A percentile compares a stretch with the other conserved stretches of the same genome.
phyloP scores from a whole-genome alignment of 2,797 vertebrate species.

The Micrastur ruficollis region DNA sequence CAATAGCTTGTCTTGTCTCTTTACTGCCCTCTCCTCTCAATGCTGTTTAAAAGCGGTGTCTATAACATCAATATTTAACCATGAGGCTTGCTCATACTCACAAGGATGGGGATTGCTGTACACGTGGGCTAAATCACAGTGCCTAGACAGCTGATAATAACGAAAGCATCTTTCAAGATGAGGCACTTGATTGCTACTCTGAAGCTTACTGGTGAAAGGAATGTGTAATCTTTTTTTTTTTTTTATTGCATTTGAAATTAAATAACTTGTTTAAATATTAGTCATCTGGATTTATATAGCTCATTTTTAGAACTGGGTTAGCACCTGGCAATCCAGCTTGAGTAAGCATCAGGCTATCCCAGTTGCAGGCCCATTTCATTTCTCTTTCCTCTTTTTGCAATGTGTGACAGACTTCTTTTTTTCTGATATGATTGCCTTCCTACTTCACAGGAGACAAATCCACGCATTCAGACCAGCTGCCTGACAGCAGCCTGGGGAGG shows the following conservation, averaged over 20 bases:
- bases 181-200: slow-evolving; percentile 18
- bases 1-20: not conserved
- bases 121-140: not conserved
- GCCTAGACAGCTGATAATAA: slow-evolving; percentile 30
- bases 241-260: slow-evolving; percentile 25
- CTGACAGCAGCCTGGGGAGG: not conserved
- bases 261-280: slow-evolving; percentile 36
- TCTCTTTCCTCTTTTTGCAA: not conserved
- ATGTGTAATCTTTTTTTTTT: not conserved
- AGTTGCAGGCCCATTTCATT: not conserved
- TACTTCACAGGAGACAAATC: not conserved
- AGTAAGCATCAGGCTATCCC: slow-evolving; percentile 13
- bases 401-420: not conserved
- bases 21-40: not conserved
- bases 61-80: slow-evolving; percentile 48
- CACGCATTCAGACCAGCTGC: not conserved
- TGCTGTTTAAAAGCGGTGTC: not conserved
- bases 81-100: not conserved
- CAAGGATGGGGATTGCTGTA: not conserved
- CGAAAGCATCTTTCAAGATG: slow-evolving; percentile 23
- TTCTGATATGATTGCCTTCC: not conserved
- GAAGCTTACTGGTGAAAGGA: slow-evolving; percentile 5
- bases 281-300: slow-evolving; percentile 23
- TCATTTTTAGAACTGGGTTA: slow-evolving; percentile 24
- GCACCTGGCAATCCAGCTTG: slow-evolving; percentile 26